These are phyloP conservation scores for Lethenteron reissneri DNA, from an alignment of 2,113 vertebrate species.

Conservation along the genomic window DNA sequence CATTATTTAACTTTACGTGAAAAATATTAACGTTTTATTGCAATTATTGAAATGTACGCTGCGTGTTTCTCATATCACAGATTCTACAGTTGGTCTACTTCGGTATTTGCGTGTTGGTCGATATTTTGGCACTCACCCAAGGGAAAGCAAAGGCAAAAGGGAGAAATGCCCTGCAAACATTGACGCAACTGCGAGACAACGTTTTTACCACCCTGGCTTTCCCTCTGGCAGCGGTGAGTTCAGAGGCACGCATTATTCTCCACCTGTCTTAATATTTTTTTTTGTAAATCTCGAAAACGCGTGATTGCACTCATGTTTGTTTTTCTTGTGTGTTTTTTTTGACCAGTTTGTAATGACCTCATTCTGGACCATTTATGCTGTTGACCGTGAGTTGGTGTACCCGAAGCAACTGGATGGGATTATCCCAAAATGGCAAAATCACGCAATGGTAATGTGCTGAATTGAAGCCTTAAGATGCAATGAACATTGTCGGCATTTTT, in stretches of 20 bases:
- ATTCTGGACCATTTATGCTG: conserved; percentile 3
- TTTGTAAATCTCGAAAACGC: no score
- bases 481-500: no score
- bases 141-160: not conserved
- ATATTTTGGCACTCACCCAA: not conserved
- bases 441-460: not conserved
- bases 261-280: no score
- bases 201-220: not conserved
- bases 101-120: not conserved
- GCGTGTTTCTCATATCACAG: not conserved
- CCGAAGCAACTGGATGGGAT: not conserved
- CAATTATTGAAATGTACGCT: no score
- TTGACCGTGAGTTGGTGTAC: conserved; percentile 5
- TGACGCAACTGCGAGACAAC: not conserved
- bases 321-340: not conserved
- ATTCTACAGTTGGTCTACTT: not conserved
- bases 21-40: no score
- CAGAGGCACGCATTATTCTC: no score
- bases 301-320: not conserved
- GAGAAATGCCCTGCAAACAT: not conserved
- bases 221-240: not conserved
- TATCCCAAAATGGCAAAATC: not conserved
- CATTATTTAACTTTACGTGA: no score
- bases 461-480: no score
- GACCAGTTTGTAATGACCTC: not conserved